Conservation (phyloP, 2,113 vertebrate genomes). For the Cyrtonyx montezumae region DNA sequence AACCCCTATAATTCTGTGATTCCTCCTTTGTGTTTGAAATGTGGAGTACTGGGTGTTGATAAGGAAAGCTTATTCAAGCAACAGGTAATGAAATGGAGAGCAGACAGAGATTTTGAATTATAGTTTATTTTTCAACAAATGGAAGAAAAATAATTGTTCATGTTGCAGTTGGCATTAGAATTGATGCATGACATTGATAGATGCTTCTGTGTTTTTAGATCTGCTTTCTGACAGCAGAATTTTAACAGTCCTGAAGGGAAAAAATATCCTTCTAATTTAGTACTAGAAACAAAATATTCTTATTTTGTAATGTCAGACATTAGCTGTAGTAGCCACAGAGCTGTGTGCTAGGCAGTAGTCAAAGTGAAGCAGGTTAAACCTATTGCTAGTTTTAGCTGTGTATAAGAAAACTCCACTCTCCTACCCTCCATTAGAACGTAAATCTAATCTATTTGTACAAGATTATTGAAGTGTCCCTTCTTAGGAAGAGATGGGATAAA, state of each 20-base stretch:
- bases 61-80: background rate
- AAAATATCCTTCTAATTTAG: background rate
- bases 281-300: background rate
- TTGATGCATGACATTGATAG: accelerated
- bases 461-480: background rate
- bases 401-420: background rate
- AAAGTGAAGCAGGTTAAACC: background rate
- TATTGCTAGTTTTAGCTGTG: background rate
- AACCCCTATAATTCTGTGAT: too few relatives aligned
- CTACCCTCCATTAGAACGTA: background rate
- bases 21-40: background rate
- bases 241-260: background rate
- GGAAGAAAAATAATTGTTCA: background rate
- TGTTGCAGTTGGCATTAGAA: background rate
- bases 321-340: background rate
- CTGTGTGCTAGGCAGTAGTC: background rate
- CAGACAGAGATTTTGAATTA: background rate
- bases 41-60: background rate
- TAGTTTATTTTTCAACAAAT: background rate
- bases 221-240: background rate
- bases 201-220: background rate
- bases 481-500: background rate
- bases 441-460: background rate
- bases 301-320: background rate
- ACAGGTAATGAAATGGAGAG: background rate